These are phyloP conservation scores for Dasysyrphus tricinctus DNA, from an alignment of 2,888 invertebrate species.

Conservation along the genomic window DNA sequence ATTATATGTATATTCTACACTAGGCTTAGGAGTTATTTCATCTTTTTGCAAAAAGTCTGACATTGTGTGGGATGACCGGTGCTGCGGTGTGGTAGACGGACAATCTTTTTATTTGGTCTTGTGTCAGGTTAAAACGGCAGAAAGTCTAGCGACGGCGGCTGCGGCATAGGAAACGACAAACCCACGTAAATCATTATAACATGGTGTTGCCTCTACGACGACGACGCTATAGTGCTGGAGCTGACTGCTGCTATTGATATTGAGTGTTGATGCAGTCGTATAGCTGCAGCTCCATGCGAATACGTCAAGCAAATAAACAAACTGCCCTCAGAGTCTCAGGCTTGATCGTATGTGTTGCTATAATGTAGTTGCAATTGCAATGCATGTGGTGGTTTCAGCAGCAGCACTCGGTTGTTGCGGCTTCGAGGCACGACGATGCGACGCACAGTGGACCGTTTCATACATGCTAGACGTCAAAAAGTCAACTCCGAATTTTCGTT, in stretches of 20 bases:
- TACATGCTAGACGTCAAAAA: too few relatives aligned
- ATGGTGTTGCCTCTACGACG: conserved; percentile 42
- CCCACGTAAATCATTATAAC: conserved; percentile 69
- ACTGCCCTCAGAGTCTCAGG: conserved; percentile 59
- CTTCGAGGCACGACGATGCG: conserved; percentile 54
- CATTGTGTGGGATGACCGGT: conserved; percentile 72
- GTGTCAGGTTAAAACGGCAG: conserved; percentile 68
- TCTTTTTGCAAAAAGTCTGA: conserved; percentile 57
- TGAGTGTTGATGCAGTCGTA: conserved; percentile 33
- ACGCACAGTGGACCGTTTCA: too few relatives aligned
- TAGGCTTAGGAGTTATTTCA: conserved; percentile 58
- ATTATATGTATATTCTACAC: conserved; percentile 8
- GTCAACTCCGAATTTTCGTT: too few relatives aligned
- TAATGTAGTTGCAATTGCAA: conserved; percentile 8
- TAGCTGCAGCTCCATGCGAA: conserved; percentile 37
- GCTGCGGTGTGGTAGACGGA: conserved; percentile 43
- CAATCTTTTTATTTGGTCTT: conserved; percentile 55
- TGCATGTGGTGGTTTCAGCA: conserved; percentile 53
- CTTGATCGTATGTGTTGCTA: conserved; percentile 38
- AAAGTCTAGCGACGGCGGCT: conserved; percentile 62
- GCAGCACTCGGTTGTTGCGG: conserved; percentile 48
- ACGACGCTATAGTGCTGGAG: conserved; percentile 24
- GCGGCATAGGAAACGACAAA: conserved; percentile 63
- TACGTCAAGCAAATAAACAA: conserved; percentile 64
- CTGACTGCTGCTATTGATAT: conserved; percentile 36